phyloP scores from a whole-genome alignment of 2,888 invertebrate species.

The Trissolcus japonicus region DNA sequence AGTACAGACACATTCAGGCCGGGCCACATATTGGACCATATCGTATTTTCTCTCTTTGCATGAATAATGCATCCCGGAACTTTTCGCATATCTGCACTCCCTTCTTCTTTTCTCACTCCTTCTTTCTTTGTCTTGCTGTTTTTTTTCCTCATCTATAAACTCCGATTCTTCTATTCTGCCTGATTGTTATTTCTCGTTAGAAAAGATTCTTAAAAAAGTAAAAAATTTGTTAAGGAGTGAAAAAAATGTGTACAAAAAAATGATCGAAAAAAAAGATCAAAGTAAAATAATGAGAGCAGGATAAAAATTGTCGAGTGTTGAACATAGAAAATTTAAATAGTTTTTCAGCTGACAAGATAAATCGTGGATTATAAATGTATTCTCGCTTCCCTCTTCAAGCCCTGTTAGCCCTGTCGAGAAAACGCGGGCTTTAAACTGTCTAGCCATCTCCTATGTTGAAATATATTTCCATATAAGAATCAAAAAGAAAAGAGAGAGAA shows the following conservation, averaged over 20 bases:
- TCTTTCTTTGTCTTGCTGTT: conserved; percentile 28
- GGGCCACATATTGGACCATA: conserved; percentile 76
- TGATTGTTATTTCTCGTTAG: background rate
- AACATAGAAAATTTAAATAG: conserved; percentile 36
- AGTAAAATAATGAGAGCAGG: background rate
- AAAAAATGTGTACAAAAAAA: too few relatives aligned
- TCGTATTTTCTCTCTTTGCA: conserved; percentile 74
- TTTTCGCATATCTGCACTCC: conserved; percentile 58
- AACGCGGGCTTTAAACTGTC: conserved; percentile 67
- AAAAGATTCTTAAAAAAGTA: too few relatives aligned
- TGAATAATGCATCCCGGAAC: conserved; percentile 75
- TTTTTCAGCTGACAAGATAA: conserved; percentile 70
- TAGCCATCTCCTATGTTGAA: conserved; percentile 46
- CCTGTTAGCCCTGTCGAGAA: conserved; percentile 56
- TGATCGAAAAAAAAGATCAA: background rate
- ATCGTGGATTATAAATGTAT: conserved; percentile 73
- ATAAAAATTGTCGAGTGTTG: conserved; percentile 19
- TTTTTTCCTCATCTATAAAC: conserved; percentile 27
- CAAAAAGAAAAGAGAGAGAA: background rate
- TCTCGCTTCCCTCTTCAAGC: conserved; percentile 51
- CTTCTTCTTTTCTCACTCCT: conserved; percentile 49
- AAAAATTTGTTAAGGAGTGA: too few relatives aligned
- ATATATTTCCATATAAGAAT: background rate
- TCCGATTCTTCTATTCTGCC: conserved; percentile 29
- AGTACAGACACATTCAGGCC: conserved; percentile 58